Percentiles rank a stretch among this genome's conserved stretches.
Evolutionary conservation across 2,113 vertebrate species (phyloP).

Genomic region (Rattus norvegicus): DNA sequence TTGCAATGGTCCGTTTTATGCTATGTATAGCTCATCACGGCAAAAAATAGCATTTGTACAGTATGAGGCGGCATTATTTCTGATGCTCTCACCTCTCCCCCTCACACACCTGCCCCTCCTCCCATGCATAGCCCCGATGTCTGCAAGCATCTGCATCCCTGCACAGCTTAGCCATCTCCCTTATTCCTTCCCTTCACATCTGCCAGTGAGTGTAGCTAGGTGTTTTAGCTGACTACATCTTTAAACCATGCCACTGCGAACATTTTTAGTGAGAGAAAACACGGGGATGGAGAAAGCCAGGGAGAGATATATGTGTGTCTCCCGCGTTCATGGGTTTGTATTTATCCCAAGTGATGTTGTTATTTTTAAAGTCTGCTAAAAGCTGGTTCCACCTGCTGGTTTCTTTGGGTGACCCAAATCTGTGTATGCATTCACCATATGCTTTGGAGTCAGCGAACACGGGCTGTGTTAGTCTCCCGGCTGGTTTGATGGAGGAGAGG

Average conservation of each 20-base stretch:
- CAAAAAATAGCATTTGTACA: neutral
- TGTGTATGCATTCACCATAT: conserved; percentile 24
- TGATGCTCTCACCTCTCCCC: neutral
- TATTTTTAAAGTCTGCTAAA: conserved; percentile 63
- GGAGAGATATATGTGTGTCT: neutral
- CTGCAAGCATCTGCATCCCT: neutral
- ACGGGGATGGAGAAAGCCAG: neutral
- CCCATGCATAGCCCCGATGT: neutral
- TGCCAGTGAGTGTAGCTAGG: neutral
- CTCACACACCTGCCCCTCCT: neutral
- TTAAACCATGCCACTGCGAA: neutral
- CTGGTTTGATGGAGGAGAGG: neutral
- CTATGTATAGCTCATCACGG: neutral
- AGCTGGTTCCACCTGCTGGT: conserved; percentile 58
- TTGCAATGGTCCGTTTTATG: neutral
- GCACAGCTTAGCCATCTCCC: fast-evolving
- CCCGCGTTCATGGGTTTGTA: neutral
- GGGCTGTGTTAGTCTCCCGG: neutral
- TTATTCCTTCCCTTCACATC: neutral
- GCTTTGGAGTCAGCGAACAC: neutral
- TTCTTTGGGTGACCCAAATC: conserved; percentile 45
- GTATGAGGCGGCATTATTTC: neutral
- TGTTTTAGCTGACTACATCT: neutral
- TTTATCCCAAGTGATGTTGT: conserved; percentile 34
- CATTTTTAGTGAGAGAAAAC: neutral